phyloP scores from a whole-genome alignment of 1,140 invertebrate genomes.

The Sogatella furcifera region DNA sequence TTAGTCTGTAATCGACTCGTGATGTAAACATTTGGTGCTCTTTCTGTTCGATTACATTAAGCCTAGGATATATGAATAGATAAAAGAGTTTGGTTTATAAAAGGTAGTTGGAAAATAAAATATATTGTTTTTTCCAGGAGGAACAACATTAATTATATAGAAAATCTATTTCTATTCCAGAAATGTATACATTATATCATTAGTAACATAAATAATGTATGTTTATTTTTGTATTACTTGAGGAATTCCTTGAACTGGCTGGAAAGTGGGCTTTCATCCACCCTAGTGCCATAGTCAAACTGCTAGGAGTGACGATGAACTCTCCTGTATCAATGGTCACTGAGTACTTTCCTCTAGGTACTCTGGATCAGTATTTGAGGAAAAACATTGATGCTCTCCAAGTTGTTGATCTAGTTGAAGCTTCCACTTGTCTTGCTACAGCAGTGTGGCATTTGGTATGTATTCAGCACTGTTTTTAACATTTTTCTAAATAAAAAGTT shows the following conservation, averaged over 20 bases:
- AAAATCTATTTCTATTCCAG: no score
- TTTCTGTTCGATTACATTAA: no score
- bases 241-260: conserved; percentile 65
- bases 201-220: neutral
- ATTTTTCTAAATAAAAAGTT: no score
- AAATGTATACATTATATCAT: no score
- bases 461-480: no score
- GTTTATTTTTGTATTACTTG: conserved; percentile 27
- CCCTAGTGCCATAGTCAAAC: conserved; percentile 54
- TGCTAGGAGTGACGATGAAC: conserved; percentile 64
- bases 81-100: no score
- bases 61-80: no score
- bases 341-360: conserved; percentile 65
- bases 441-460: conserved; percentile 67
- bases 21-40: no score
- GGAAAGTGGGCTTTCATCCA: conserved; percentile 63
- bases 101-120: no score
- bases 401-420: conserved; percentile 63
- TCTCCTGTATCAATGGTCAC: conserved; percentile 66
- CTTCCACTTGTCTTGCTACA: conserved; percentile 59
- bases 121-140: no score
- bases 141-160: no score
- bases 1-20: no score
- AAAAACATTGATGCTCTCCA: conserved; percentile 43
- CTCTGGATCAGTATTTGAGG: conserved; percentile 60